Conservation (phyloP, 2,888 invertebrate genomes). For the Coenonympha arcania region DNA sequence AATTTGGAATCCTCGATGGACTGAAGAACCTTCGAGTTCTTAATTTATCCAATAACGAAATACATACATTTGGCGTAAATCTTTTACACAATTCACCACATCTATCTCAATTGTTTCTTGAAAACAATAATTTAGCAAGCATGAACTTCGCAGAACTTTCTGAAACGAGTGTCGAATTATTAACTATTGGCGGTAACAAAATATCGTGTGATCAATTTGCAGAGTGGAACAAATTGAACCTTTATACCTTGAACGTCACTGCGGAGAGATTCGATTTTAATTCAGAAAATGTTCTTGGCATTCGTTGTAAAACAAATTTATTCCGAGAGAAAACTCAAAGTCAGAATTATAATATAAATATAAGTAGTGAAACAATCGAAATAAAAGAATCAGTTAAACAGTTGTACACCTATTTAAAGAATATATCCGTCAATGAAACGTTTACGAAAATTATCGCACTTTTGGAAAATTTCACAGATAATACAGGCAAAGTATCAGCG, state of each 20-base stretch:
- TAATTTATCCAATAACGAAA: constrained; percentile 24
- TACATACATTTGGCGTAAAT: constrained; percentile 15
- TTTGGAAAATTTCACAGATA: neutral
- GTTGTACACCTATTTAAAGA: constrained; percentile 6
- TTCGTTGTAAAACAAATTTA: constrained; percentile 15
- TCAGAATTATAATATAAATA: constrained; percentile 5
- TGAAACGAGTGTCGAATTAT: constrained; percentile 4
- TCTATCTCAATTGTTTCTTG: constrained; percentile 16
- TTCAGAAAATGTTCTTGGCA: constrained; percentile 24
- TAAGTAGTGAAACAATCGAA: constrained; percentile 4
- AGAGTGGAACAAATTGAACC: constrained; percentile 5
- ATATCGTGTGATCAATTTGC: constrained; percentile 19
- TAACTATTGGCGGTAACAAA: constrained; percentile 24
- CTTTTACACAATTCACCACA: constrained; percentile 17
- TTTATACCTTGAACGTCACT: constrained; percentile 10
- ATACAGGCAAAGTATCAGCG: neutral
- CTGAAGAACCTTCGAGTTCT: constrained; percentile 17
- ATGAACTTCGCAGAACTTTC: constrained; percentile 11
- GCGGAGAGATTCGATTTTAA: constrained; percentile 17
- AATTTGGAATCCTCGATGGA: constrained; percentile 19
- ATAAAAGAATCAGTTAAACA: constrained; percentile 1
- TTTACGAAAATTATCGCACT: neutral
- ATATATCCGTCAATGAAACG: constrained; percentile 3
- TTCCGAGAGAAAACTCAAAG: neutral
- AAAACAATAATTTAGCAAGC: constrained; percentile 21